Evolutionary conservation across 2,888 invertebrate genomes (phyloP).

Genomic region (Odiellus spinosus): DNA sequence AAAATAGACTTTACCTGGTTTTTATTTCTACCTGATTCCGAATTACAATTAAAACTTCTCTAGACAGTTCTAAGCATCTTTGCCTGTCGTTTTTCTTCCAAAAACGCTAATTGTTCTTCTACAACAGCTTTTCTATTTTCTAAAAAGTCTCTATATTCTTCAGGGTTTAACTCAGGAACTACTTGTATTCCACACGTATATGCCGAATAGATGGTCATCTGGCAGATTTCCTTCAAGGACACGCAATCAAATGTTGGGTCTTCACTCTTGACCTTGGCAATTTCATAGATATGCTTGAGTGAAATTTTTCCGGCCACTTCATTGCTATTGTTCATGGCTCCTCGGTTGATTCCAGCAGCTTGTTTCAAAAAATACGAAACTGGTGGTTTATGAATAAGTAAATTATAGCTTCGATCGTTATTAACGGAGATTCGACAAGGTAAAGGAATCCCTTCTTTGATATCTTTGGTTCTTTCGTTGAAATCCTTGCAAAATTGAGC

Average conservation of each 20-base stretch:
- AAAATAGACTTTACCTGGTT: no score
- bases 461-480: slow-evolving; percentile 73
- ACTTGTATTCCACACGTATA: slow-evolving; percentile 68
- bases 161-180: slow-evolving; percentile 54
- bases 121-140: slow-evolving; percentile 51
- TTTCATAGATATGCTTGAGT: slow-evolving; percentile 91
- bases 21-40: no score
- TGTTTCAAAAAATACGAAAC: slow-evolving; percentile 72
- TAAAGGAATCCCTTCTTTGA: slow-evolving; percentile 75
- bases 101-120: slow-evolving; percentile 52
- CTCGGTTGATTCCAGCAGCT: slow-evolving; percentile 80
- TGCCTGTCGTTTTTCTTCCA: slow-evolving; percentile 71
- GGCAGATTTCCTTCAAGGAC: slow-evolving; percentile 54
- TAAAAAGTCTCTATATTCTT: slow-evolving; percentile 66
- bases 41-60: no score
- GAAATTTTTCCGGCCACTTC: slow-evolving; percentile 79
- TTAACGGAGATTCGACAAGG: slow-evolving; percentile 66
- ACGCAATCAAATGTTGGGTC: slow-evolving; percentile 56
- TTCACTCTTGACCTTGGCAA: slow-evolving; percentile 82
- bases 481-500: slow-evolving; percentile 95
- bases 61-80: slow-evolving; percentile 59
- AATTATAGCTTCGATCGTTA: slow-evolving; percentile 65
- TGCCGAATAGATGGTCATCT: slow-evolving; percentile 58
- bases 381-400: slow-evolving; percentile 75
- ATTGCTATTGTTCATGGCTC: slow-evolving; percentile 34